These are phyloP conservation scores for Candidula unifasciata DNA, from an alignment of 2,888 invertebrate species.

Conservation along the genomic window DNA sequence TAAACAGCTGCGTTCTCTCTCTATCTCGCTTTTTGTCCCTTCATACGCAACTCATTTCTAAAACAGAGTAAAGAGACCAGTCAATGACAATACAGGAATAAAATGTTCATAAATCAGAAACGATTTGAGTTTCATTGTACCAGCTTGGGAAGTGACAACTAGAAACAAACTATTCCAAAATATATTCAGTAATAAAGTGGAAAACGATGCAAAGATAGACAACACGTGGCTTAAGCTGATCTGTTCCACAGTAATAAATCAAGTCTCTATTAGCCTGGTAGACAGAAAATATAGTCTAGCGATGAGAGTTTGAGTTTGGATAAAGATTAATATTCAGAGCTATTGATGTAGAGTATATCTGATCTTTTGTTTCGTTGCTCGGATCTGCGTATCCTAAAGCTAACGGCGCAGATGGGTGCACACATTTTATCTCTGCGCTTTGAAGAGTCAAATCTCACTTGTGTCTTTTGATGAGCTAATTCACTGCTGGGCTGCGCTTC, in stretches of 20 bases:
- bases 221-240: too few relatives aligned
- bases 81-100: not conserved
- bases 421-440: not conserved
- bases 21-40: too few relatives aligned
- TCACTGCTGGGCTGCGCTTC: too few relatives aligned
- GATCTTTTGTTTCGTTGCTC: not conserved
- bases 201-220: not conserved
- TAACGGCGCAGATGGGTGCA: not conserved
- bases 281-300: not conserved
- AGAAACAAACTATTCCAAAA: not conserved
- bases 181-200: not conserved
- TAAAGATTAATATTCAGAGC: not conserved
- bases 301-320: not conserved
- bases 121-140: not conserved
- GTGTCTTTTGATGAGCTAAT: not conserved
- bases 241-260: not conserved
- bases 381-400: not conserved
- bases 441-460: not conserved
- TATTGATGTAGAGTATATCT: not conserved
- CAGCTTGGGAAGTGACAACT: not conserved
- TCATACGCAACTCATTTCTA: not conserved
- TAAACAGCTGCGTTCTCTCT: not conserved
- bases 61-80: not conserved
- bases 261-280: not conserved
- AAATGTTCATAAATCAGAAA: conserved; percentile 9